phyloP scores from a whole-genome alignment of 2,888 invertebrate species.

The Seira musarum region DNA sequence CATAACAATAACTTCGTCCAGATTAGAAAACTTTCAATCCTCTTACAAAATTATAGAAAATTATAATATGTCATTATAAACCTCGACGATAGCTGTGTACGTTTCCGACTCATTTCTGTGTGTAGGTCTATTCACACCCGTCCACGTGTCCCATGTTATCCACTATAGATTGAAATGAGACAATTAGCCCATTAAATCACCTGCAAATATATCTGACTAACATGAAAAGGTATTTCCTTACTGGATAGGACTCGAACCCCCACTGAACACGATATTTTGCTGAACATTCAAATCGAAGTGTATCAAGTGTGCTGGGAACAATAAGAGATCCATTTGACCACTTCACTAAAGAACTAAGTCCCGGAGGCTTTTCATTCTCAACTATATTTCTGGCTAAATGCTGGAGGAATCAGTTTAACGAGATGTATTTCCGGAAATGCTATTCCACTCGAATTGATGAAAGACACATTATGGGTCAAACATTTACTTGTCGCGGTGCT shows the following conservation, averaged over 20 bases:
- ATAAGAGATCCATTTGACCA: slow-evolving; percentile 1
- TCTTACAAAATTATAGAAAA: too few relatives aligned
- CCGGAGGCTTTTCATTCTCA: slow-evolving; percentile 13
- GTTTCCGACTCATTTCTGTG: slow-evolving; percentile 16
- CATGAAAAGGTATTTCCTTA: slow-evolving; percentile 18
- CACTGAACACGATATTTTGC: slow-evolving; percentile 50
- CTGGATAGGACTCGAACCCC: slow-evolving; percentile 52
- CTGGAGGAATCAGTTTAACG: slow-evolving; percentile 20
- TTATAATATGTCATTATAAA: too few relatives aligned
- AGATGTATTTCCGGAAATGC: slow-evolving; percentile 24
- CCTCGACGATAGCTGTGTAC: slow-evolving; percentile 37
- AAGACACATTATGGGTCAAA: background rate
- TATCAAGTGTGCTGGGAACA: slow-evolving; percentile 33
- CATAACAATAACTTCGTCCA: too few relatives aligned
- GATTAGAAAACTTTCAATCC: too few relatives aligned
- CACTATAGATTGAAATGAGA: slow-evolving; percentile 20
- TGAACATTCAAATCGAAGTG: slow-evolving; percentile 27
- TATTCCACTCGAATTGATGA: background rate
- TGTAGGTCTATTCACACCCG: background rate
- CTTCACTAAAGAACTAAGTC: background rate
- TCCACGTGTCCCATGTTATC: slow-evolving; percentile 44
- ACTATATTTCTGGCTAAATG: slow-evolving; percentile 6
- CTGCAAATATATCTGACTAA: too few relatives aligned
- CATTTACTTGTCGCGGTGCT: background rate
- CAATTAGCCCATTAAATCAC: too few relatives aligned